A percentile compares a stretch with the other conserved stretches of the same genome.
These are phyloP conservation scores for Trichacis sp. DNA, from an alignment of 2,888 invertebrate genomes.

Conservation along the genomic window DNA sequence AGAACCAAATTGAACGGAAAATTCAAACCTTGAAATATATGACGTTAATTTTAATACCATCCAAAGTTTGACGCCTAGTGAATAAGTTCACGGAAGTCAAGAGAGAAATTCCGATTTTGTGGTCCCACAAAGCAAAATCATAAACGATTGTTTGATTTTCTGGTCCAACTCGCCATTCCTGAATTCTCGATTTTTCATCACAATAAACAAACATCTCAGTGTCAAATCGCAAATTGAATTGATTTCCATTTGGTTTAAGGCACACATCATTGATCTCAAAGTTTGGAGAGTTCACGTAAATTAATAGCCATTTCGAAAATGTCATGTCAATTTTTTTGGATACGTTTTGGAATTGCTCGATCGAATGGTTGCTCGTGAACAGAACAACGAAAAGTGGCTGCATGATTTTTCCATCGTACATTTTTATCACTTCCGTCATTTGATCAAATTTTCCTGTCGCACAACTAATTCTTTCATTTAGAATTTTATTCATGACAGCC, in stretches of 20 bases:
- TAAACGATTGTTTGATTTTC: neutral
- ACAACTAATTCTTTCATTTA: no score
- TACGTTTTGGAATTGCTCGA: neutral
- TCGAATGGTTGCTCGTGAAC: neutral
- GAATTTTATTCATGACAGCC: no score
- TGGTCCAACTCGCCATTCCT: neutral
- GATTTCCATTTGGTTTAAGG: neutral
- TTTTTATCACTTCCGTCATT: no score
- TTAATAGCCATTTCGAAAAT: neutral
- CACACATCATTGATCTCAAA: neutral
- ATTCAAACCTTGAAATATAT: constrained; percentile 47
- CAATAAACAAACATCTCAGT: neutral
- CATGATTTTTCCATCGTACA: no score
- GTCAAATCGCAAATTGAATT: neutral
- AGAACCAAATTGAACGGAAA: no score
- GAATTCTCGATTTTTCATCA: neutral
- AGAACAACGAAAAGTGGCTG: no score
- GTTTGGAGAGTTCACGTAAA: neutral
- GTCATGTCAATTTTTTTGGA: neutral
- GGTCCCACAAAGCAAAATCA: constrained; percentile 40
- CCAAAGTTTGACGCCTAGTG: constrained; percentile 40
- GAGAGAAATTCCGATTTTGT: constrained; percentile 17
- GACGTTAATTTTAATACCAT: constrained; percentile 37
- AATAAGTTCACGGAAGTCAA: constrained; percentile 24
- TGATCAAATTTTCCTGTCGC: no score